Conservation (phyloP, 2,113 vertebrate species). For the Pterophyllum scalare region DNA sequence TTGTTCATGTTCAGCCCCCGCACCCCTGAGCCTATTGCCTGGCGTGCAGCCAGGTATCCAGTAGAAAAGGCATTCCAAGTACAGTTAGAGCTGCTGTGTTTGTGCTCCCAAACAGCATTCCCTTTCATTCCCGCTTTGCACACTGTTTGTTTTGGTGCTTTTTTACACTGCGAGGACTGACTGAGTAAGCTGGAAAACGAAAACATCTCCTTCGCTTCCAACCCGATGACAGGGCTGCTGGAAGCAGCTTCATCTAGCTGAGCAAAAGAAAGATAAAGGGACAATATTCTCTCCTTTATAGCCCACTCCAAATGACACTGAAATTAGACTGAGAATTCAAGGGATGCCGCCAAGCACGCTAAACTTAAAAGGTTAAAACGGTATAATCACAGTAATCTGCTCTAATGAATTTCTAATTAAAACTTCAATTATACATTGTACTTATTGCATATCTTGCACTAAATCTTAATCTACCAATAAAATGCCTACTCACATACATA, state of each 20-base stretch:
- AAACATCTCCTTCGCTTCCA: conserved; percentile 77
- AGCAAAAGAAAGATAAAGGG: conserved; percentile 59
- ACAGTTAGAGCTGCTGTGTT: conserved; percentile 76
- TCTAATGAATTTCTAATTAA: neutral
- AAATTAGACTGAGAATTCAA: neutral
- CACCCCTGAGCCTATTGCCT: conserved; percentile 59
- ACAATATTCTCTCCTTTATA: conserved; percentile 30
- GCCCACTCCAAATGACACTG: conserved; percentile 3
- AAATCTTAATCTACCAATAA: neutral
- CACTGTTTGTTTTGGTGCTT: conserved; percentile 85
- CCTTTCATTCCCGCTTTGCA: conserved; percentile 80
- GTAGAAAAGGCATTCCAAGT: conserved; percentile 76
- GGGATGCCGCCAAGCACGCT: neutral
- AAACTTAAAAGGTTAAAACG: neutral
- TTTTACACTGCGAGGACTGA: conserved; percentile 77
- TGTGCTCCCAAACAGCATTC: conserved; percentile 83
- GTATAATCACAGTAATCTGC: neutral
- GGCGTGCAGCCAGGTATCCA: conserved; percentile 70
- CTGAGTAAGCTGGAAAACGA: conserved; percentile 72
- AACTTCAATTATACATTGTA: neutral
- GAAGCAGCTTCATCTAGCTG: conserved; percentile 69
- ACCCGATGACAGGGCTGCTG: conserved; percentile 72
- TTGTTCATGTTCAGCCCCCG: conserved; percentile 7
- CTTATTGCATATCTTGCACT: neutral
- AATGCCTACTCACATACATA: neutral